These are phyloP conservation scores for Propithecus deckenii DNA, from an alignment of 2,797 vertebrate species.

Conservation along the genomic window DNA sequence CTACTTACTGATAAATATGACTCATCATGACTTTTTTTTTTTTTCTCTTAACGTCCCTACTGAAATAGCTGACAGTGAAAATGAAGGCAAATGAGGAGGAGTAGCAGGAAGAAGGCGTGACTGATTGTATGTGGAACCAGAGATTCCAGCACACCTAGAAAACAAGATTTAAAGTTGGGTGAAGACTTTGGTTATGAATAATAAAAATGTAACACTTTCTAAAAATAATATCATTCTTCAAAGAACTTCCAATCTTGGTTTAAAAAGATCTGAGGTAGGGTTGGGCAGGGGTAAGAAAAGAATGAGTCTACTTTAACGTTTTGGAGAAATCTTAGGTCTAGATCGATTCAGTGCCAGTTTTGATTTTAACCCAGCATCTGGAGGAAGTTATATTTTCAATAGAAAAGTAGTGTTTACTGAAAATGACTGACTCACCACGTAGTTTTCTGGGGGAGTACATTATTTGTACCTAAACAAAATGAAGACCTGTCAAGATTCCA, in stretches of 20 bases:
- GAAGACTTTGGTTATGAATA: neutral
- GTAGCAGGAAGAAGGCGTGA: neutral
- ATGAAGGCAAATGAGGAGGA: neutral
- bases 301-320: neutral
- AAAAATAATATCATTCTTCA: constrained; percentile 14
- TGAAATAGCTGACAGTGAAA: neutral
- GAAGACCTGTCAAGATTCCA: constrained; percentile 61
- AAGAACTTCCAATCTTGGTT: neutral
- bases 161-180: neutral
- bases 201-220: neutral
- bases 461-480: constrained; percentile 66
- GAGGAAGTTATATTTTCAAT: constrained; percentile 37
- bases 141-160: neutral
- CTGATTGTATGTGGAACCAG: neutral
- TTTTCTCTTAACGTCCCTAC: neutral
- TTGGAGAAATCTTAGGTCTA: neutral
- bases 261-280: neutral
- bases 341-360: neutral
- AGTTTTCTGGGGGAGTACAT: constrained; percentile 22
- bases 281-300: neutral
- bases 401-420: constrained; percentile 53
- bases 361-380: constrained; percentile 5
- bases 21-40: neutral
- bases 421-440: constrained; percentile 35
- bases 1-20: neutral